Evolutionary conservation across 2,797 vertebrate genomes (phyloP).

Genomic region (Urosaurus nigricauda): DNA sequence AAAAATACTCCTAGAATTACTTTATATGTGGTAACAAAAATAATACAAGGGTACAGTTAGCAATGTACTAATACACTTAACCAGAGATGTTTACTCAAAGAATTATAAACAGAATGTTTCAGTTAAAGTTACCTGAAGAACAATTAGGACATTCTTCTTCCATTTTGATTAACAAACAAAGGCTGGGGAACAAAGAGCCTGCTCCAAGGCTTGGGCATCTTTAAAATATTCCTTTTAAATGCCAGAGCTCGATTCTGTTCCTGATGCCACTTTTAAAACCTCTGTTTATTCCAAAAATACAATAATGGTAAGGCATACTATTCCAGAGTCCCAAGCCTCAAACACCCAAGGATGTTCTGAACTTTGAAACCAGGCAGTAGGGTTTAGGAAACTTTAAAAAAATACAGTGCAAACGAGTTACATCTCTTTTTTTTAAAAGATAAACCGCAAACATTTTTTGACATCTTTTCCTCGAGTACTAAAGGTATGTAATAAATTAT

Average conservation of each 20-base stretch:
- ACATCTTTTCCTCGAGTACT: constrained; percentile 13
- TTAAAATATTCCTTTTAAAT: background rate
- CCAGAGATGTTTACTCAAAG: constrained; percentile 29
- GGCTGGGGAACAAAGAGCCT: background rate
- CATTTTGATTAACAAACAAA: constrained; percentile 40
- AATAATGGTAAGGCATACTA: background rate
- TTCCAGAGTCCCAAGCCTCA: background rate
- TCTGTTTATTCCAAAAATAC: background rate
- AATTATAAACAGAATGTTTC: constrained; percentile 47
- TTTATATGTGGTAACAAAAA: constrained; percentile 50
- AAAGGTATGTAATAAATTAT: constrained; percentile 7
- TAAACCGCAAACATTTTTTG: background rate
- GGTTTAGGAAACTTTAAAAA: background rate
- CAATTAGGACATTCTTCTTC: constrained; percentile 44
- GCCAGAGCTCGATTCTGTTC: background rate
- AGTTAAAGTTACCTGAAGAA: constrained; percentile 54
- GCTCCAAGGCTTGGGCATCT: background rate
- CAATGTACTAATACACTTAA: background rate
- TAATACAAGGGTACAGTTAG: constrained; percentile 20
- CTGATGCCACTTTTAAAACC: background rate
- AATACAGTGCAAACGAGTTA: background rate
- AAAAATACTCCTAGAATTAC: constrained; percentile 44
- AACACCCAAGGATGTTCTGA: background rate
- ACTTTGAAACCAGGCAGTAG: background rate
- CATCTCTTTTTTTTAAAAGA: background rate